Base-by-base conservation (phyloP, 1,140 invertebrate species). In the Drosophila repletoides region DNA sequence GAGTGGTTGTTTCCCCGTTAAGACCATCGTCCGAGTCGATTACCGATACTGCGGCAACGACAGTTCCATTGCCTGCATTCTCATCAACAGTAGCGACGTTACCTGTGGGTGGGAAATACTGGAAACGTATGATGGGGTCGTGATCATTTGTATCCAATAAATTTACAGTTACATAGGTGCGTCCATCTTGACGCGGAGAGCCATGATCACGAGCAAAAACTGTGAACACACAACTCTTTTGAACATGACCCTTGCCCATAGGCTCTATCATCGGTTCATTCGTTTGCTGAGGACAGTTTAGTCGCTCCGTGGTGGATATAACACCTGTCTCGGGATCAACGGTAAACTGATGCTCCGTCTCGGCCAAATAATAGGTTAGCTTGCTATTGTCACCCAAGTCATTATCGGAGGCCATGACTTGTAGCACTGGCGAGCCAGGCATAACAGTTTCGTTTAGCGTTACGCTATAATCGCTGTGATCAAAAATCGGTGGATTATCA, bases 91-190 rank as follows among this genome's bases (percentile, higher is more conserved):
- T 97, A 1, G 97, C 97, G 84, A 95, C 95, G 21, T 93, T 94
- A 0, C 95, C 95, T 0, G 94, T 95, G 0, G 94, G 91, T 4
- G 96, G 96, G 84, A 97, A 96, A 89, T 98, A 98, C 5, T 94
- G 94, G 88, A 99, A 98, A 59, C 94, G 94, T 43, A 99, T 98
- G 17, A 95, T 93, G 2, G 98, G 98, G 91, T 97, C 96, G 88
- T 99, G 97, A 92, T 98, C 97, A 91, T 98, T 98, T 1, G 96
- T 95, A 90, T 98, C 97, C 24, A 98, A 92, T 9, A 99, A 91
- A 91, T 97, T 98, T 0, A 99, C 96, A 2, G 96, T 98, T 0
- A 99, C 96, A 91, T 98, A 99, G 14, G 98, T 97, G 31, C 97
- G 92, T 2, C 97, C 97, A 87, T 97, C 95, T 90, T 98, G 96